Percentiles rank a stretch among this genome's conserved stretches.
Evolutionary conservation across 2,113 vertebrate genomes (phyloP).

Genomic region (Orientallactaga bullata): DNA sequence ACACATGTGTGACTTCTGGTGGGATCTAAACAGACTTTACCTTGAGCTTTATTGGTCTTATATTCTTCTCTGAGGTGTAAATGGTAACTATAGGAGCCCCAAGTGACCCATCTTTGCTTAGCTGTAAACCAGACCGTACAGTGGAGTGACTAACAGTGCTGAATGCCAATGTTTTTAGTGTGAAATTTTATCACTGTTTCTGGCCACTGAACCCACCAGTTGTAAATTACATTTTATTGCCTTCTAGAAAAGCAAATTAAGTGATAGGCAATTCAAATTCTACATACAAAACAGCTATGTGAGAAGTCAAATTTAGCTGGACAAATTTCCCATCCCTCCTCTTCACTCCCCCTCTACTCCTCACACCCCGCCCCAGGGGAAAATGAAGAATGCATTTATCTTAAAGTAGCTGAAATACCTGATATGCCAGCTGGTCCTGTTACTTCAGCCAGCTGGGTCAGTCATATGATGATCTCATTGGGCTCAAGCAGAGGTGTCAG

Average conservation of each 20-base stretch:
- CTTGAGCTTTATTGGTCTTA: constrained; percentile 56
- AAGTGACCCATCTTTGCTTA: constrained; percentile 57
- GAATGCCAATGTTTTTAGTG: constrained; percentile 56
- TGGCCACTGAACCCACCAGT: constrained; percentile 68
- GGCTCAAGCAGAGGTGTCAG: neutral
- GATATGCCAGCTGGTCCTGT: neutral
- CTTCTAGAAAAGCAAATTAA: constrained; percentile 77
- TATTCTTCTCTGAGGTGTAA: constrained; percentile 61
- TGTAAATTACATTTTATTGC: constrained; percentile 78
- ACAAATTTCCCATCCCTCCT: neutral
- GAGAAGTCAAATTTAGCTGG: constrained; percentile 51
- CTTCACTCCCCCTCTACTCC: no score
- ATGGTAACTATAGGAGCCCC: constrained; percentile 54
- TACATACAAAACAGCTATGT: constrained; percentile 60
- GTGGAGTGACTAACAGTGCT: constrained; percentile 31
- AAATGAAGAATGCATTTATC: constrained; percentile 45
- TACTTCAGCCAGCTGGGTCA: neutral
- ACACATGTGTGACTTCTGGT: constrained; percentile 48
- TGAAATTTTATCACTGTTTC: constrained; percentile 73
- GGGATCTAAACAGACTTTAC: constrained; percentile 45
- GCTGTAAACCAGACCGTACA: constrained; percentile 59
- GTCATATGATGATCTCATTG: neutral
- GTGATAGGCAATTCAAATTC: constrained; percentile 52
- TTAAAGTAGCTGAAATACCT: constrained; percentile 12
- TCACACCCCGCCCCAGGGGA: neutral